These are phyloP conservation scores for Polia nebulosa DNA, from an alignment of 2,888 invertebrate genomes.

Conservation along the genomic window DNA sequence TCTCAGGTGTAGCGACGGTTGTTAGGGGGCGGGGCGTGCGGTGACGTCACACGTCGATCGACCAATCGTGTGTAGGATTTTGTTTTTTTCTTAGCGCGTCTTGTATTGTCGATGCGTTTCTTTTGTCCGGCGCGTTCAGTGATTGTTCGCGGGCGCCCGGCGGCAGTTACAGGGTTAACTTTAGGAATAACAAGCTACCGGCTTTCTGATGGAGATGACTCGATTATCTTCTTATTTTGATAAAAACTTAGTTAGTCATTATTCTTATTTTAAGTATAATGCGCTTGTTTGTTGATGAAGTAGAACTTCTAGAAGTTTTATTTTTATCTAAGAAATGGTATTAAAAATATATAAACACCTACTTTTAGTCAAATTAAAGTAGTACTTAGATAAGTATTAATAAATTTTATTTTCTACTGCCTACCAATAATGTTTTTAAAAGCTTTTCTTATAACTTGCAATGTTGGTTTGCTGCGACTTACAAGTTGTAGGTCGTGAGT, in stretches of 20 bases:
- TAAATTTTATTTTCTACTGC: too few species aligned
- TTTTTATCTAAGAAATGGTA: slow-evolving; percentile 13
- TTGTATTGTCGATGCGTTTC: slow-evolving; percentile 83
- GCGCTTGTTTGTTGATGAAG: background rate
- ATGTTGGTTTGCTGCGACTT: too few species aligned
- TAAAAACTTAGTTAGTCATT: slow-evolving; percentile 5
- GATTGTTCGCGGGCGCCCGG: slow-evolving; percentile 75
- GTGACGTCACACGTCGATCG: slow-evolving; percentile 85
- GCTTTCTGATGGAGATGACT: slow-evolving; percentile 66
- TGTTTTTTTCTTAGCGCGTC: slow-evolving; percentile 81
- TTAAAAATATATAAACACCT: too few species aligned
- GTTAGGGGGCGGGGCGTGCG: slow-evolving; percentile 87
- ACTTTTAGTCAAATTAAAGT: too few species aligned
- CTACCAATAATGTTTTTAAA: too few species aligned
- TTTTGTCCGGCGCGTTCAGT: slow-evolving; percentile 79
- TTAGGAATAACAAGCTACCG: slow-evolving; percentile 77
- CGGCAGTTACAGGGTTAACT: slow-evolving; percentile 77
- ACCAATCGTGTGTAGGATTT: slow-evolving; percentile 81
- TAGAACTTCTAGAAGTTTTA: background rate
- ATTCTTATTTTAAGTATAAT: background rate
- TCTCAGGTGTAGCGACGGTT: slow-evolving; percentile 90
- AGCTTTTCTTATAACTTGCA: too few species aligned
- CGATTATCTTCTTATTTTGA: slow-evolving; percentile 52
- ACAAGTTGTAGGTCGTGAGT: too few species aligned
- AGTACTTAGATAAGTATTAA: too few species aligned